These are phyloP conservation scores for Netelia fuscicornis DNA, from an alignment of 2,888 invertebrate species.

Conservation along the genomic window DNA sequence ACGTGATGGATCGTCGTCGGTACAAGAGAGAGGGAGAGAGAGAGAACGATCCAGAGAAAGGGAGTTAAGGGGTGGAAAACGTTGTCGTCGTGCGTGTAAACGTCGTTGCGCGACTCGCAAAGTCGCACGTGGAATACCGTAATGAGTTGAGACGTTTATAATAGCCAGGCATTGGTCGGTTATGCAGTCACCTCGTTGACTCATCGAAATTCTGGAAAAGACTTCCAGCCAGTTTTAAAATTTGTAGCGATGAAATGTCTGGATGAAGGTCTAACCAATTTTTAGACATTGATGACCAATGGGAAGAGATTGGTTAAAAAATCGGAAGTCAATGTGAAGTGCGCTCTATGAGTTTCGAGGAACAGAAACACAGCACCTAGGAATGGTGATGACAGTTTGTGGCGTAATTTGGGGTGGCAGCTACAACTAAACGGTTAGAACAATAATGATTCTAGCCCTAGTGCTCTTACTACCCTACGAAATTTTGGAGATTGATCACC, in stretches of 20 bases:
- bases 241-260: no score
- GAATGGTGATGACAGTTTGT: no score
- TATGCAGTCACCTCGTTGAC: conserved; percentile 27
- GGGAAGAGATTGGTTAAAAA: not conserved
- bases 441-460: no score
- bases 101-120: conserved; percentile 46
- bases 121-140: conserved; percentile 64
- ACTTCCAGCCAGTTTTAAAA: no score
- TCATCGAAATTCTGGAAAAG: conserved; percentile 35
- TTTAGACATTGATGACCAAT: not conserved
- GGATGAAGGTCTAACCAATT: no score
- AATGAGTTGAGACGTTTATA: conserved; percentile 65
- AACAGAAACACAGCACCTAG: no score
- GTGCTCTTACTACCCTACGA: no score
- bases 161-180: conserved; percentile 42
- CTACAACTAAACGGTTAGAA: no score
- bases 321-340: not conserved
- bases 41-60: conserved; percentile 61
- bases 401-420: no score
- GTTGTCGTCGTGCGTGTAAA: conserved; percentile 50
- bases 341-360: no score
- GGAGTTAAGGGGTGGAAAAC: conserved; percentile 66
- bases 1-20: conserved; percentile 76
- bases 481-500: no score
- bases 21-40: conserved; percentile 66